Base-by-base conservation (phyloP, 1,140 invertebrate species). In the Thaumatotibia leucotreta region DNA sequence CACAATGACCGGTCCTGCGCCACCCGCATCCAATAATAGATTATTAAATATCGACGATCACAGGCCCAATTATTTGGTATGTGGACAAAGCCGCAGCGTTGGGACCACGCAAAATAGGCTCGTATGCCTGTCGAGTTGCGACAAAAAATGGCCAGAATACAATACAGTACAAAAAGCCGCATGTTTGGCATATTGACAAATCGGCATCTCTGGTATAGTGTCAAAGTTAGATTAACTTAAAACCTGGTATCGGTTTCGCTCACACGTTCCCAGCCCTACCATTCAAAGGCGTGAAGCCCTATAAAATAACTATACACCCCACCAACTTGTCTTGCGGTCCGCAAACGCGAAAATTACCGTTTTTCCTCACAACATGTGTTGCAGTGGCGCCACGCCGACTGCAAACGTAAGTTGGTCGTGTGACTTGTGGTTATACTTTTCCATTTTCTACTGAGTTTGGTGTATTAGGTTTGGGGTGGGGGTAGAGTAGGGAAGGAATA, bases 381-480 rank as follows among this genome's bases (percentile, higher is more conserved):
- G 52, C 23, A 27, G 23, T 24, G 24, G 52, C 23, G 52, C 22
- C 52, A 23, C 17, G 5, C 0, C n/a, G 24, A 29, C 52, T 11
- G 52, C 23, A 58, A 14, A n/a, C 9, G 24, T 58, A 58, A 58
- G 4, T 58, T 31, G 10, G 52, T 27, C 11, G 4, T 58, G 24
- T 58, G 52, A 27, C 11, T 58, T 58, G 52, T 27, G 52, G 52
- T 58, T 58, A 58, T 58, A 58, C 24, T 58, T 58, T 58, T 58
- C 24, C 52, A 58, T 58, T 58, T 58, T 58, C 52, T 29, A 58
- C 24, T 31, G 14, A 23, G 50, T 54, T 54, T 58, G 52, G 52
- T 58, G 52, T 58, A 27, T 58, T 58, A 52, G 50, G 39, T 52
- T 27, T 31, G 52, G 52, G 52, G 24, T 17, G 52, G 52, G 11